Base-by-base conservation (phyloP, 2,113 vertebrate genomes). In the Cervus canadensis region DNA sequence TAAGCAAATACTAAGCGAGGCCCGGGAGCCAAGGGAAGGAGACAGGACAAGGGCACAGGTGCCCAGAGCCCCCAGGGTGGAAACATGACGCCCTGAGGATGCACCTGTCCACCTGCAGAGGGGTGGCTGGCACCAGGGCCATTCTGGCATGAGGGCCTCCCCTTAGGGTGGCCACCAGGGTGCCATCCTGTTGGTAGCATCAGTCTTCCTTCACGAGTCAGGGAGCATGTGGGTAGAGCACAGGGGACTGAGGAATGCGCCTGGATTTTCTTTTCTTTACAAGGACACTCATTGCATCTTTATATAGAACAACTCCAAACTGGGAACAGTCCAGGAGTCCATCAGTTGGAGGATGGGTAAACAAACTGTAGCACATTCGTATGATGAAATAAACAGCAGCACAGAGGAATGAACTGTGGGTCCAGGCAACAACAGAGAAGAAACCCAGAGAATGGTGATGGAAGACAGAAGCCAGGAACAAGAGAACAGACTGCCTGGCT, bases 401-500 rank as follows among this genome's bases (percentile, higher is more conserved):
- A 33, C 1, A 10, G 21, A 23, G 45, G 23, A 36, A 2, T 1
- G 33, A 50, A 25, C 43, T 0, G 0, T 5, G 2, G 30, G 11
- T 5, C 1, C 13, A 7, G 0, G 2, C 11, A 2, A 6, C 26
- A 6, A 5, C 79, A 33, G 11, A 21, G 48, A 3, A 52, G 25
- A 7, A 48, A 17, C 30, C 36, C 59, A 12, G 36, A 43, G 4
- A 21, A 0, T 5, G n/a, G 2, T 0, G 4, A 10, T 3, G 48
- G 45, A 56, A 5, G 36, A 19, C 10, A 33, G 33, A 17, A 11
- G 15, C 36, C 0, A 13, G 43, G 33, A 28, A 15, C 14, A 1
- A 14, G 36, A 26, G 43, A 10, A 3, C 14, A 48, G 67, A 3
- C 33, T 0, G 0, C 1, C 0, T 5, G 16, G 3, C 4, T 54